Evolutionary conservation across 1,140 invertebrate genomes (phyloP), one percentile per base, ranked within the genome.

Genomic region (Chymomyza costata): DNA sequence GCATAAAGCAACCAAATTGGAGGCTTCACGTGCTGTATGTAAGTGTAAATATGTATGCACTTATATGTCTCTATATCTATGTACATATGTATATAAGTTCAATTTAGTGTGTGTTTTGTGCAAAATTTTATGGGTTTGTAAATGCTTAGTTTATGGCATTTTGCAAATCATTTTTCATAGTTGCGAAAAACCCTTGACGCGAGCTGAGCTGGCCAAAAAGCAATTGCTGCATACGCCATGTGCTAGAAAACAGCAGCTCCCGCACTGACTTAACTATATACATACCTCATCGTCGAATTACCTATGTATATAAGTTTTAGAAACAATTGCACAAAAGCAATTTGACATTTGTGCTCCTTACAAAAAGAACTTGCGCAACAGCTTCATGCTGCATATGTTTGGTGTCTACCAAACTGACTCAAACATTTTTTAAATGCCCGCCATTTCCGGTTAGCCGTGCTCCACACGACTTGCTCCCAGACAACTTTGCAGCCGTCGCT

Each of bases 91-190:
- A n/a, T 14, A 16, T 37, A 32, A 6, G 7, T 51, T 6, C 25
- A 28, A 28, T 10, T 28, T 28, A 28, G 10, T 28, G 25, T 10
- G 25, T n/a, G n/a, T n/a, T n/a, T n/a, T 15, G 17, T 10, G n/a
- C 13, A n/a, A n/a, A n/a, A n/a, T n/a, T n/a, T n/a, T 18, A 8
- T 37, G 13, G 15, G 3, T 30, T 10, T 54, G 25, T 46, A 10
- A 7, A 30, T 11, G 21, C 50, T 17, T 46, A 61, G 14, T 55
- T 80, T 56, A 45, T 56, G 54, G 55, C 52, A 61, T 68, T 80
- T 70, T 71, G 73, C 73, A 80, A 80, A 80, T 80, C 73, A 80
- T 68, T 80, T 78, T 80, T 47, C 63, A 54, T 51, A 64, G 51
- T 55, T 46, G 38, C 31, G 34, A 78, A 80, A 68, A 80, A 53